Evolutionary conservation across 1,140 invertebrate species (phyloP), one percentile per base, ranked within the genome.

Genomic region (Eumaeus atala): DNA sequence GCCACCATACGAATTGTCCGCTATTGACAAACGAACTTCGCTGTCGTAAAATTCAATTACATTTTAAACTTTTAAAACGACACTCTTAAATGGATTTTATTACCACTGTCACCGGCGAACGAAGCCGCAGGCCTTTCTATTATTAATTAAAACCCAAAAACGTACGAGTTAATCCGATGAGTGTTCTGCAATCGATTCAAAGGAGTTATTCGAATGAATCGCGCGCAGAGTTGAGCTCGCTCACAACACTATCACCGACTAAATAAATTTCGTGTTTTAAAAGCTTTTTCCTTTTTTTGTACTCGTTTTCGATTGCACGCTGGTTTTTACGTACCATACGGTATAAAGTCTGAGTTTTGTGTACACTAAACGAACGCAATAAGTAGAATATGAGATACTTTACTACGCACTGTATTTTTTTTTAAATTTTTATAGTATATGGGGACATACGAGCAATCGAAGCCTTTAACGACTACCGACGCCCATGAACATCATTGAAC

Each of bases 71-170:
- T 59, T 66, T 58, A 55, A 60, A 60, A 59, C 52, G 56, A 52
- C 47, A 28, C 21, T 28, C 50, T 56, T 53, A 61, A 61, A 61
- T 61, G 48, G 53, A 57, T 62, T 68, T 64, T 60, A 42, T 40
- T 56, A 58, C 57, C 56, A 65, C 49, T 54, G 64, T 63, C 62
- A 57, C 54, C 59, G 64, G 66, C 70, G 66, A 68, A 66, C 62
- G 48, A 52, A 51, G 42, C 56, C 38, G 53, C 61, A 12, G 42
- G 48, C 57, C 53, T 58, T 62, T 72, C 69, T 72, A 77, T 72
- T 75, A 74, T 74, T 74, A 77, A 75, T 77, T 74, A 74, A 77
- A 77, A 71, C 66, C 64, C 66, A 59, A 70, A 72, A 73, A 62
- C 63, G 65, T 61, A 59, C 54, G 58, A 55, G 67, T 73, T 70